Base-by-base conservation (phyloP, 2,113 vertebrate species). In the Vidua macroura region DNA sequence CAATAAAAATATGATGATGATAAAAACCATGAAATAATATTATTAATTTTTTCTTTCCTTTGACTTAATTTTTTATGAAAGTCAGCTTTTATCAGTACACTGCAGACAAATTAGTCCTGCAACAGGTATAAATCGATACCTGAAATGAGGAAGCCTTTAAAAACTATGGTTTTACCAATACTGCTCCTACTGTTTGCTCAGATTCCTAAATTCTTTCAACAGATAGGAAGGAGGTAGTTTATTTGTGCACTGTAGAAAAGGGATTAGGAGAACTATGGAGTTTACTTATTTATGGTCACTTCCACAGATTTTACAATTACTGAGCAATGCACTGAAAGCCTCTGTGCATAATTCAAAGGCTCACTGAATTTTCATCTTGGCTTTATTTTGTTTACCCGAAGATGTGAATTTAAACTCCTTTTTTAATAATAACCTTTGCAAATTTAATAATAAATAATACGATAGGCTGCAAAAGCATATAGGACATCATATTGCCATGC, bases 281-380 rank as follows among this genome's bases (percentile, higher is more conserved):
- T 95, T 96, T 91, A 95, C 56, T 95, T 97, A 96, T 96, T 96
- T 95, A 94, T 91, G 90, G 59, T 85, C 73, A 82, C 30, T 91
- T 93, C 63, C 73, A 31, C 37, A 83, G 30, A 76, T 78, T 91
- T 96, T 90, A 86, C 56, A 69, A 43, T 84, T 86, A 95, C 76
- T 63, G 46, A 92, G 69, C 30, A 83, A 17, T 74, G 52, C 70
- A 76, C 68, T 95, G 86, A 93, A 96, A 96, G 75, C 44, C 41
- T 83, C 28, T 92, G 49, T 96, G 53, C 46, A 95, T 97, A 96
- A 95, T 95, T 97, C 76, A 92, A 41, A 63, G 69, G 63, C 15
- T 89, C 46, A 18, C 49, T 92, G 91, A 67, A 52, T 97, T 97
- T 93, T 49, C 44, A 79, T 90, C 83, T 95, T 68, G 46, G 52